Base-by-base conservation (phyloP, 2,113 vertebrate species). In the Neoarius graeffei region DNA sequence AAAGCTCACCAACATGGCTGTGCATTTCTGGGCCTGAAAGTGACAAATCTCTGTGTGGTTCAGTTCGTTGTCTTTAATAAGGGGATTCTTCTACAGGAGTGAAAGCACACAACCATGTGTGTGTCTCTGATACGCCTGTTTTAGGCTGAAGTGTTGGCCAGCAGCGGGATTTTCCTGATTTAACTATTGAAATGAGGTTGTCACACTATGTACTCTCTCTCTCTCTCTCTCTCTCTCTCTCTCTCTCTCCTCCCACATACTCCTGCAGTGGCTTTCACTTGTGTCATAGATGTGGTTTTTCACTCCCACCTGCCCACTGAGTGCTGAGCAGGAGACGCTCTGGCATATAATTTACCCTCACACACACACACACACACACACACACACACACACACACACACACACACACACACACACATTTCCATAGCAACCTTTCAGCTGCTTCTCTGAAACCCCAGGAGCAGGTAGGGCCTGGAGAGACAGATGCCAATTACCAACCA, bases 341-440 rank as follows among this genome's bases (percentile, higher is more conserved):
- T 59, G 82, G 79, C 77, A 57, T 71, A 81, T 87, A 87, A 87
- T 87, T 87, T 73, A 71, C 27, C 20, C 64, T 27, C 84, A 20
- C 35, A n/a, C n/a, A n/a, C n/a, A n/a, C n/a, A n/a, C n/a, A n/a
- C n/a, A n/a, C n/a, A n/a, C n/a, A n/a, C n/a, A n/a, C n/a, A n/a
- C n/a, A n/a, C n/a, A n/a, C n/a, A 74, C 67, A 74, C 48, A 59
- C 64, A 59, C 83, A 59, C 60, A 71, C 35, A 67, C 82, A 84
- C 57, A 83, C 52, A 85, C 52, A 77, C 13, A 20, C 11, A 81
- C 25, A 73, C 54, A 64, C 9, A 57, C 15, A 42, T 89, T 84
- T 81, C 89, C 66, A 89, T 87, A 79, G 89, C 66, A 89, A 87
- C 86, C 52, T 1, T 87, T 52, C n/a, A 67, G 84, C 30, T 42